Conservation (phyloP, 2,888 invertebrate genomes). For the Poecilus cupreus region DNA sequence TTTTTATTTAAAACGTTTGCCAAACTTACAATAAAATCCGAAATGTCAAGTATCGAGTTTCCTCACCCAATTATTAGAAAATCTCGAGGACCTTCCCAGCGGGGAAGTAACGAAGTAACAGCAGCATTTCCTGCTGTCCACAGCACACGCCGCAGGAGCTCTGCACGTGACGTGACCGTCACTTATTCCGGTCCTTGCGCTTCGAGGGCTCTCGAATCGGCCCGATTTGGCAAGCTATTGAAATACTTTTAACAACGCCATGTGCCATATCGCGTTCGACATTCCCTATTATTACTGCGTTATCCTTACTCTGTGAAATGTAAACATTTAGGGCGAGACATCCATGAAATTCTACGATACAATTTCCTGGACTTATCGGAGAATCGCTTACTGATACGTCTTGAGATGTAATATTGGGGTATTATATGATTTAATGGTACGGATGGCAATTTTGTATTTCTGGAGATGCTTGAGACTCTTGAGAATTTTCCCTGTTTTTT, state of each 20-base stretch:
- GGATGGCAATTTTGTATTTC: slow-evolving; percentile 44
- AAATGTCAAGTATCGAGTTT: not conserved
- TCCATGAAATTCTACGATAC: slow-evolving; percentile 47
- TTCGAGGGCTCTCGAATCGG: slow-evolving; percentile 34
- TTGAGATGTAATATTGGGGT: slow-evolving; percentile 51
- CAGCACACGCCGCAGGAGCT: slow-evolving; percentile 36
- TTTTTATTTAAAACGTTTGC: too few species aligned
- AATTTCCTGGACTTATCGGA: slow-evolving; percentile 56
- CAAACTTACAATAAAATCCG: too few species aligned
- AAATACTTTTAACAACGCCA: slow-evolving; percentile 55
- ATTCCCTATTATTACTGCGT: slow-evolving; percentile 45
- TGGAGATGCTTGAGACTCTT: not conserved
- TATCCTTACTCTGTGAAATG: slow-evolving; percentile 53
- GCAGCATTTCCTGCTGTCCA: slow-evolving; percentile 51
- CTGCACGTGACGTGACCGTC: slow-evolving; percentile 34
- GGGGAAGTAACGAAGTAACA: slow-evolving; percentile 39
- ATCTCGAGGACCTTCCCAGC: not conserved
- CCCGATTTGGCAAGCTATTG: slow-evolving; percentile 50
- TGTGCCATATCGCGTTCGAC: slow-evolving; percentile 35
- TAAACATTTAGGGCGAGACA: slow-evolving; percentile 44
- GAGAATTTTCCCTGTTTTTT: not conserved
- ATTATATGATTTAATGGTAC: slow-evolving; percentile 57
- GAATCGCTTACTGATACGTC: slow-evolving; percentile 53
- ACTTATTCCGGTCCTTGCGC: slow-evolving; percentile 35
- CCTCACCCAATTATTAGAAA: not conserved